Evolutionary conservation across 92 coral and sea anemone genomes (phyloP), one percentile per base, ranked within the genome.

Genomic region (Diadumene lineata): DNA sequence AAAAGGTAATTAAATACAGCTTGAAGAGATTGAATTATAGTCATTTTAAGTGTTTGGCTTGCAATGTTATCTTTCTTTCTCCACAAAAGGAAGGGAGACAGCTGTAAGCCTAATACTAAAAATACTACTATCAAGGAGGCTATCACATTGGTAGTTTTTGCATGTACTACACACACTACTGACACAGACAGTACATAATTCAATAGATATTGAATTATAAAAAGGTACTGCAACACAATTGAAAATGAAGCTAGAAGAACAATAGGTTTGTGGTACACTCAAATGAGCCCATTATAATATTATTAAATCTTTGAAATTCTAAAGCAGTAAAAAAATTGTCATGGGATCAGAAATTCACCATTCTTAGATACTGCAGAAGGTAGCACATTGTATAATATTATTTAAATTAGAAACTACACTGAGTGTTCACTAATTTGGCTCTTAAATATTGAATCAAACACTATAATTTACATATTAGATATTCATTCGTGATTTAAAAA

Each of bases 1-100:
- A 53, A 17, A 82, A 82, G 87, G 91, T 86, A 81, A 44, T 56
- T 10, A 56, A n/a, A 9, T 4, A 10, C 62, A 10, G 22, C 62
- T 11, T 11, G 6, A 56, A 56, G 6, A 56, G 22, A 8, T 21
- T 56, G 62, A 56, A 10, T 8, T 10, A 56, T 11, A 56, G 22
- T 11, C 22, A 44, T 17, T 44, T 44, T 17, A 44, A 44, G 9
- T 17, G 17, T 44, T 17, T 44, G 17, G 51, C 51, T 8, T 17
- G 9, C 10, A 44, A 17, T 44, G 51, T 8, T 8, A 9, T 8
- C 51, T 8, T 44, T 44, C 17, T 9, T 44, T 9, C 10, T 44
- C 17, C 17, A 9, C 51, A 8, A 9, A 8, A 8, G 51, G 51
- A n/a, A n/a, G n/a, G n/a, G n/a, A n/a, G n/a, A n/a, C n/a, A n/a